Evolutionary conservation across 1,140 invertebrate species (phyloP).

Genomic region (Marisa cornuarietis): DNA sequence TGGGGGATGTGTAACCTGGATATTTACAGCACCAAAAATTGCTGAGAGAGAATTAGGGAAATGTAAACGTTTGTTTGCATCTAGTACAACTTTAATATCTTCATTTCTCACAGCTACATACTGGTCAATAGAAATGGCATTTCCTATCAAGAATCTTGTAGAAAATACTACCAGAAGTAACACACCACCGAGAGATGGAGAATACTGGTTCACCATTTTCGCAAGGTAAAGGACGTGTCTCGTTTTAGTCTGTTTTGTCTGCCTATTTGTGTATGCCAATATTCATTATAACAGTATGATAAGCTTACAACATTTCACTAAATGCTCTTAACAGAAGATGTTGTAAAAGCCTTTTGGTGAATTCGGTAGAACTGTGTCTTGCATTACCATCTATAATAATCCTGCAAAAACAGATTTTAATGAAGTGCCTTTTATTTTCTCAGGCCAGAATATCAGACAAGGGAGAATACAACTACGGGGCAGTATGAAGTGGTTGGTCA

Average conservation of each 20-base stretch:
- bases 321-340: neutral
- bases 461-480: conserved; percentile 5
- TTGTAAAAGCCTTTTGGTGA: too few relatives aligned
- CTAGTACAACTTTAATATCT: neutral
- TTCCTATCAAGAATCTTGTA: conserved; percentile 24
- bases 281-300: neutral
- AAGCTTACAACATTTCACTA: neutral
- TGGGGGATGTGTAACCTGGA: too few relatives aligned
- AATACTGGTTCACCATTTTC: conserved; percentile 34
- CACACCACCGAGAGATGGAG: conserved; percentile 16
- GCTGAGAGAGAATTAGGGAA: neutral
- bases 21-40: neutral
- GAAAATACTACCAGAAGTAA: conserved; percentile 14
- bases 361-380: too few relatives aligned
- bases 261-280: too few relatives aligned
- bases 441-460: conserved; percentile 15
- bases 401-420: too few relatives aligned
- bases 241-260: neutral
- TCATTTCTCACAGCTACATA: conserved; percentile 25
- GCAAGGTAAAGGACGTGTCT: conserved; percentile 18
- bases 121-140: conserved; percentile 34
- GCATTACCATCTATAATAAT: too few relatives aligned
- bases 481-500: conserved; percentile 7
- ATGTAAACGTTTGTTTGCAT: neutral
- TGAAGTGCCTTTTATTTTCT: neutral